Evolutionary conservation across 2,797 vertebrate species (phyloP).

Genomic region (Eulemur rubriventer): DNA sequence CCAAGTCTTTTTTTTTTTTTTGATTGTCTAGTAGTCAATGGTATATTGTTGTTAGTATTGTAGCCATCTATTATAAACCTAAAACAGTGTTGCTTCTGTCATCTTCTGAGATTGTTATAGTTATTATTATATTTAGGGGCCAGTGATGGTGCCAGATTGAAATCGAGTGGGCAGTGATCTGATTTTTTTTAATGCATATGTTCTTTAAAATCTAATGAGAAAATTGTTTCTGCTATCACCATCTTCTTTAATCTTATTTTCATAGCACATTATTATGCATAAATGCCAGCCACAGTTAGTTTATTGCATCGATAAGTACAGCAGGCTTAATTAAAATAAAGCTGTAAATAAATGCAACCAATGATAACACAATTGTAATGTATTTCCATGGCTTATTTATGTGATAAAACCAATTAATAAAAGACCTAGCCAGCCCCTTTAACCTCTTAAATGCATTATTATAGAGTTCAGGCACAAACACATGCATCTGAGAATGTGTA

Average conservation of each 20-base stretch:
- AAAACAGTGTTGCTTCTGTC: conserved; percentile 66
- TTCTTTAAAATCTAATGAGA: conserved; percentile 66
- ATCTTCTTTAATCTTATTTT: conserved; percentile 77
- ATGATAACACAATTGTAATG: conserved; percentile 76
- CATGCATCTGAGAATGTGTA: conserved; percentile 49
- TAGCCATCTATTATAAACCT: conserved; percentile 67
- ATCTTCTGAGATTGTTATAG: conserved; percentile 29
- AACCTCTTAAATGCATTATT: conserved; percentile 76
- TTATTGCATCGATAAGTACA: conserved; percentile 81
- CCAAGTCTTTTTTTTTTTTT: conserved; percentile 69
- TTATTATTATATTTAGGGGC: conserved; percentile 66
- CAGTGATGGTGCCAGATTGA: conserved; percentile 50
- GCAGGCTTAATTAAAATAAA: conserved; percentile 84
- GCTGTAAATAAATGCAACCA: conserved; percentile 81
- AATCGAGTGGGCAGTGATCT: conserved; percentile 49
- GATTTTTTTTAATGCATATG: conserved; percentile 69
- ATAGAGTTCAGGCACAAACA: conserved; percentile 68
- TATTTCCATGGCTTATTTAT: conserved; percentile 78
- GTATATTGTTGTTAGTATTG: conserved; percentile 54
- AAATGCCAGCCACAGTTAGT: conserved; percentile 72
- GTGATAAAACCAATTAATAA: conserved; percentile 79
- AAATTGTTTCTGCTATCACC: conserved; percentile 65
- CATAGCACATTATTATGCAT: conserved; percentile 71
- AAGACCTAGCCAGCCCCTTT: conserved; percentile 68
- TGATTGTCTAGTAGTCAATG: conserved; percentile 62